Evolutionary conservation across 2,888 invertebrate species (phyloP).

Genomic region (Nudaria mundana): DNA sequence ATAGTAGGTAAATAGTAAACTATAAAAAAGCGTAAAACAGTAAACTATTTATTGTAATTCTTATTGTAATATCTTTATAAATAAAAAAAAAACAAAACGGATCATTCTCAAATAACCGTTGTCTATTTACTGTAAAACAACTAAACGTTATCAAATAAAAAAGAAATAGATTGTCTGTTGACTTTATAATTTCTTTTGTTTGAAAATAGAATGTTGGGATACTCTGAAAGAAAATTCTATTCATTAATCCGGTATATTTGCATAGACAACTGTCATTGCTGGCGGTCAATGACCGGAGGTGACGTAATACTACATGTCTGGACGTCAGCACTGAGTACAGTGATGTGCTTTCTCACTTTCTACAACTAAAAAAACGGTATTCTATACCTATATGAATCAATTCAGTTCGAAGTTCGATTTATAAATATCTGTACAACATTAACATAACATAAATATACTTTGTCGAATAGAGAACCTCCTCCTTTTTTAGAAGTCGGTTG

Average conservation of each 20-base stretch:
- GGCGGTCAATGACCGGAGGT: slow-evolving; percentile 24
- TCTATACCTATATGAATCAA: slow-evolving; percentile 2
- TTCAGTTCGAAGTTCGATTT: slow-evolving; percentile 8
- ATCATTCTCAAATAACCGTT: background rate
- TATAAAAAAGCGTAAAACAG: too few relatives aligned
- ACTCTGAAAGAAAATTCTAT: slow-evolving; percentile 23
- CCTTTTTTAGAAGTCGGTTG: too few relatives aligned
- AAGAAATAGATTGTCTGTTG: background rate
- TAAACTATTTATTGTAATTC: too few relatives aligned
- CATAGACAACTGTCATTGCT: slow-evolving; percentile 30
- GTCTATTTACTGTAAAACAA: background rate
- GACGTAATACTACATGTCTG: slow-evolving; percentile 32
- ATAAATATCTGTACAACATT: slow-evolving; percentile 1
- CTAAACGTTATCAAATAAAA: background rate
- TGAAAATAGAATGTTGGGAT: slow-evolving; percentile 6
- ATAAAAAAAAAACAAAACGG: slow-evolving; percentile 1
- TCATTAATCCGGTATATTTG: slow-evolving; percentile 17
- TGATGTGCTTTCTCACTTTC: slow-evolving; percentile 44
- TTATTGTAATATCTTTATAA: too few relatives aligned
- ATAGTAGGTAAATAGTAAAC: too few relatives aligned
- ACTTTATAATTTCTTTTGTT: background rate
- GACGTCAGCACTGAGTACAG: slow-evolving; percentile 15
- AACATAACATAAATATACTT: too few relatives aligned
- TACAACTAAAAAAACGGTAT: slow-evolving; percentile 35
- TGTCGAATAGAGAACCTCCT: too few relatives aligned